Conservation (phyloP, 2,888 invertebrate genomes). For the Drosophila cognata region DNA sequence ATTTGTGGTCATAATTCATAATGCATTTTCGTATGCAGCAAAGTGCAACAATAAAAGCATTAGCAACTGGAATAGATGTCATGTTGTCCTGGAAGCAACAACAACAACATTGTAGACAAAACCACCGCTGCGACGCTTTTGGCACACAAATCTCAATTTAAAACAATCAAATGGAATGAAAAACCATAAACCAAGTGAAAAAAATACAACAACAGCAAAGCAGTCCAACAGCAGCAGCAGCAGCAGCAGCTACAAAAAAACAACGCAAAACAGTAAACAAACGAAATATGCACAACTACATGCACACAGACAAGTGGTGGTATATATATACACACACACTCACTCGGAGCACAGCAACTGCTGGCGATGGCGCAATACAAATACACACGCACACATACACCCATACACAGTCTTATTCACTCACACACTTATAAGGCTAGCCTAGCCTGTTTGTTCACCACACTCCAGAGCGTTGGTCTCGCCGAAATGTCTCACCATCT, state of each 20-base stretch:
- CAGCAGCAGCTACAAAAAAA: conserved; percentile 39
- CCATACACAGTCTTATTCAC: conserved; percentile 14
- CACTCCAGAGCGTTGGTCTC: conserved; percentile 58
- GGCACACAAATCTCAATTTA: conserved; percentile 76
- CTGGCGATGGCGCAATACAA: conserved; percentile 50
- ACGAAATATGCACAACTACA: conserved; percentile 61
- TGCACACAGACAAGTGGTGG: conserved; percentile 34
- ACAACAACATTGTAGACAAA: conserved; percentile 27
- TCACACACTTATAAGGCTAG: conserved; percentile 24
- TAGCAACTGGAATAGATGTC: conserved; percentile 25
- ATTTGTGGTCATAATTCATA: conserved; percentile 30
- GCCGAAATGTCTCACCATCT: conserved; percentile 49
- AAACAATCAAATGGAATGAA: conserved; percentile 75
- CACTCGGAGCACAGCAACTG: conserved; percentile 15
- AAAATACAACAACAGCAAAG: conserved; percentile 16
- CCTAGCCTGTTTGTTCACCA: conserved; percentile 60
- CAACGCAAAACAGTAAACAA: conserved; percentile 73
- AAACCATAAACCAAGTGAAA: conserved; percentile 50
- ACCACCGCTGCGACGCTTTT: conserved; percentile 55
- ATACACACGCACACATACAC: conserved; percentile 18
- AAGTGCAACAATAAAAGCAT: conserved; percentile 26
- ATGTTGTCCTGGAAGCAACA: conserved; percentile 36
- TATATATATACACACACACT: conserved; percentile 19
- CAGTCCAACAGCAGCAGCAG: conserved; percentile 16
- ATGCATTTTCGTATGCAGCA: conserved; percentile 37